These are phyloP conservation scores for Prionailurus viverrinus DNA, from an alignment of 2,113 vertebrate genomes.

Conservation along the genomic window DNA sequence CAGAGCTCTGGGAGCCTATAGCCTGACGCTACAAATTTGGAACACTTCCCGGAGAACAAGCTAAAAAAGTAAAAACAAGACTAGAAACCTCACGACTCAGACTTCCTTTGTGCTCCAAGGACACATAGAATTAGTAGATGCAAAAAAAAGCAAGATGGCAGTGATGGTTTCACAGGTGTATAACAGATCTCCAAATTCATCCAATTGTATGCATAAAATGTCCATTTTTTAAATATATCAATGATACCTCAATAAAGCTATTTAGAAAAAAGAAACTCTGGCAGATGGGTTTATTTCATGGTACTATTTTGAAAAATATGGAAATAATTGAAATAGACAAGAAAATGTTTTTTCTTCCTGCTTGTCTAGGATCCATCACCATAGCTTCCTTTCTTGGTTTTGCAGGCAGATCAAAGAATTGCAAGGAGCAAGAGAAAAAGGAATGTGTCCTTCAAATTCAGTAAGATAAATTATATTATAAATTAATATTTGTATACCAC, in stretches of 20 bases:
- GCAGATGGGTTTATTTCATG: not conserved
- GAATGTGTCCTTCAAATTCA: not conserved
- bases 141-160: not conserved
- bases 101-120: not conserved
- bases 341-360: not conserved
- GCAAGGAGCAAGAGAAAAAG: constrained; percentile 25
- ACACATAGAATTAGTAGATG: not conserved
- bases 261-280: not conserved
- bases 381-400: not conserved
- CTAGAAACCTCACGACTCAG: not conserved
- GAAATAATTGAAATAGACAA: constrained; percentile 21
- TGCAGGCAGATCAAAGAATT: not conserved
- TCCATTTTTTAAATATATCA: not conserved
- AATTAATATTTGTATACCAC: not conserved
- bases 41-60: not conserved
- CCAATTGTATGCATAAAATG: not conserved
- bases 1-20: not conserved
- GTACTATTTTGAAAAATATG: constrained; percentile 5
- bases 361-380: not conserved
- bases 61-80: constrained; percentile 56
- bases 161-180: not conserved
- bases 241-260: not conserved
- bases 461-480: not conserved
- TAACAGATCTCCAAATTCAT: not conserved
- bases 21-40: not conserved